These are phyloP conservation scores for Oxytorus armatus DNA, from an alignment of 2,888 invertebrate species.

Conservation along the genomic window DNA sequence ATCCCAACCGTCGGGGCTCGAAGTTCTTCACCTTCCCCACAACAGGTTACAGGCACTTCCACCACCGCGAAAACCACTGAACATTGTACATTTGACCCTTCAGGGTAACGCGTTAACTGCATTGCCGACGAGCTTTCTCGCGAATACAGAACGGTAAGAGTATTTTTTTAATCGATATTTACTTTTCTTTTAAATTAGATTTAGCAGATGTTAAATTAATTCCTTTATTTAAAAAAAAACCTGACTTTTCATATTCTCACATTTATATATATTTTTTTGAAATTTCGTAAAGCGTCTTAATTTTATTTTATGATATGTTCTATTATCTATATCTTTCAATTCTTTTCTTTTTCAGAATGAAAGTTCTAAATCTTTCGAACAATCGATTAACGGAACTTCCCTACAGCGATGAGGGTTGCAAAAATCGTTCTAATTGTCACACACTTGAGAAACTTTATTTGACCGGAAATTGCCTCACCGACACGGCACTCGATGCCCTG, in stretches of 20 bases:
- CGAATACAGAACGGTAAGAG: slow-evolving; percentile 85
- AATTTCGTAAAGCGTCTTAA: too few relatives aligned
- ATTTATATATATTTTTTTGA: too few relatives aligned
- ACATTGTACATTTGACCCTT: slow-evolving; percentile 88
- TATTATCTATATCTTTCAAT: slow-evolving; percentile 2
- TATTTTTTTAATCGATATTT: slow-evolving; percentile 77
- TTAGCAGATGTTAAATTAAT: too few relatives aligned
- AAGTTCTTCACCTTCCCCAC: slow-evolving; percentile 91
- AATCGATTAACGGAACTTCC: slow-evolving; percentile 91
- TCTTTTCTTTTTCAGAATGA: slow-evolving; percentile 84
- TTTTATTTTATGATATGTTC: not conserved
- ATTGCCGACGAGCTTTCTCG: slow-evolving; percentile 91
- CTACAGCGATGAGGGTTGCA: slow-evolving; percentile 85
- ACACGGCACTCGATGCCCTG: slow-evolving; percentile 88
- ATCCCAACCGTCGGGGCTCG: slow-evolving; percentile 90
- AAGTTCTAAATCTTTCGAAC: slow-evolving; percentile 91
- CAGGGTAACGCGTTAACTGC: slow-evolving; percentile 92
- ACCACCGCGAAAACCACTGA: slow-evolving; percentile 89
- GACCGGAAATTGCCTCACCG: slow-evolving; percentile 91
- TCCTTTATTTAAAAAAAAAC: too few relatives aligned
- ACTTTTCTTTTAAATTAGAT: too few relatives aligned
- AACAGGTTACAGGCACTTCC: slow-evolving; percentile 91
- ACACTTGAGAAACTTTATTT: slow-evolving; percentile 89
- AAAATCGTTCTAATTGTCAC: slow-evolving; percentile 75
- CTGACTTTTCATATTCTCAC: not conserved